Percentiles rank a stretch among this genome's conserved stretches.
These are phyloP conservation scores for Machaerirhynchus nigripectus DNA, from an alignment of 2,113 vertebrate species.

Conservation along the genomic window DNA sequence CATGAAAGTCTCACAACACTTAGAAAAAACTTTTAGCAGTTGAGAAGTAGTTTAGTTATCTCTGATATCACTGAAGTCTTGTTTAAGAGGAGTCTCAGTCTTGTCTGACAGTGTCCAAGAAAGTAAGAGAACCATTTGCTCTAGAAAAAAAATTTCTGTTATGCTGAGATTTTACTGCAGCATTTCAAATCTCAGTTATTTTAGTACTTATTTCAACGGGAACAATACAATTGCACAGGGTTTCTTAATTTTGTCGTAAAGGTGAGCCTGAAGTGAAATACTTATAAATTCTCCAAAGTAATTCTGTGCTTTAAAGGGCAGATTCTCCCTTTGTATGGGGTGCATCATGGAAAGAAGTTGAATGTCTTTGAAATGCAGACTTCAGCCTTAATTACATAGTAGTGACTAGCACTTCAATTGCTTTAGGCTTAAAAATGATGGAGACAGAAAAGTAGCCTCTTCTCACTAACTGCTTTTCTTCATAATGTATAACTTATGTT, in stretches of 20 bases:
- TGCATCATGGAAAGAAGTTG: background rate
- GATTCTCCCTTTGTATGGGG: background rate
- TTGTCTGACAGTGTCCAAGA: background rate
- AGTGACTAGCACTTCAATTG: background rate
- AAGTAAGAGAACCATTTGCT: background rate
- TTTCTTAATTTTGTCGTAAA: background rate
- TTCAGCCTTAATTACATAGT: constrained; percentile 16
- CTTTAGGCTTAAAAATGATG: constrained; percentile 34
- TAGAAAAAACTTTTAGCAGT: background rate
- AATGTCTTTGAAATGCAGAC: background rate
- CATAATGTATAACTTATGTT: background rate
- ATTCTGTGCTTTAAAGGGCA: background rate
- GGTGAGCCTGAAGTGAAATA: background rate
- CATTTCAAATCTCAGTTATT: background rate
- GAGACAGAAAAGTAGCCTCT: background rate
- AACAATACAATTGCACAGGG: background rate
- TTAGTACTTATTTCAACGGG: background rate
- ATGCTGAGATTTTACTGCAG: background rate
- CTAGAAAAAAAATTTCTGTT: background rate
- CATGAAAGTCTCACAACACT: background rate
- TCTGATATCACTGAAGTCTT: background rate
- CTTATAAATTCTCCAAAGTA: background rate
- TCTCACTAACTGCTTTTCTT: constrained; percentile 22
- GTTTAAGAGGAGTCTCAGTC: background rate
- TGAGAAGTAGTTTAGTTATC: background rate